A percentile compares a stretch with the other conserved stretches of the same genome.
phyloP scores from a whole-genome alignment of 2,888 invertebrate species.

The Microctonus brassicae region DNA sequence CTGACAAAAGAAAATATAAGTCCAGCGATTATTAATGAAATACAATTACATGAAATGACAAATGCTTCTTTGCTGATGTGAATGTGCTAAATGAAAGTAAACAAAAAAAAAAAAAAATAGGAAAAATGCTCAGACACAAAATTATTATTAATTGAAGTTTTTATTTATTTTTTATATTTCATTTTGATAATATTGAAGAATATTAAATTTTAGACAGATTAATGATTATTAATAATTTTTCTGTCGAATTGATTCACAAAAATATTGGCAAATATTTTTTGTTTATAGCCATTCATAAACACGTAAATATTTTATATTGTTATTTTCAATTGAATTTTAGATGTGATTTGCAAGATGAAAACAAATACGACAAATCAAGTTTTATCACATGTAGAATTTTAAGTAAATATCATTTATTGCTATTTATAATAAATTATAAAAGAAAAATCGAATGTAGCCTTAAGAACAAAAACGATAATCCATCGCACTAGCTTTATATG shows the following conservation, averaged over 20 bases:
- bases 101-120: background rate
- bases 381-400: background rate
- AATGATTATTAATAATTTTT: no score
- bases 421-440: background rate
- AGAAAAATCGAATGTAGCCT: background rate
- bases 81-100: background rate
- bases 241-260: no score
- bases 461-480: background rate
- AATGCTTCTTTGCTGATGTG: no score
- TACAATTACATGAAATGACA: background rate
- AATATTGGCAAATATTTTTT: no score
- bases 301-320: no score
- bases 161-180: background rate
- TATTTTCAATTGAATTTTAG: no score
- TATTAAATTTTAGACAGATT: no score
- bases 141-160: background rate
- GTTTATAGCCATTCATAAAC: no score
- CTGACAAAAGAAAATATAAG: slow-evolving; percentile 33
- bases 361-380: background rate
- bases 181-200: no score
- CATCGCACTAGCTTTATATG: slow-evolving; percentile 1
- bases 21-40: background rate
- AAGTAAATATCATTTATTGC: background rate
- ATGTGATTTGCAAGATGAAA: no score
- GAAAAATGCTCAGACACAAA: background rate